Evolutionary conservation across 2,113 vertebrate genomes (phyloP), one percentile per base, ranked within the genome.

Genomic region (Aix galericulata): DNA sequence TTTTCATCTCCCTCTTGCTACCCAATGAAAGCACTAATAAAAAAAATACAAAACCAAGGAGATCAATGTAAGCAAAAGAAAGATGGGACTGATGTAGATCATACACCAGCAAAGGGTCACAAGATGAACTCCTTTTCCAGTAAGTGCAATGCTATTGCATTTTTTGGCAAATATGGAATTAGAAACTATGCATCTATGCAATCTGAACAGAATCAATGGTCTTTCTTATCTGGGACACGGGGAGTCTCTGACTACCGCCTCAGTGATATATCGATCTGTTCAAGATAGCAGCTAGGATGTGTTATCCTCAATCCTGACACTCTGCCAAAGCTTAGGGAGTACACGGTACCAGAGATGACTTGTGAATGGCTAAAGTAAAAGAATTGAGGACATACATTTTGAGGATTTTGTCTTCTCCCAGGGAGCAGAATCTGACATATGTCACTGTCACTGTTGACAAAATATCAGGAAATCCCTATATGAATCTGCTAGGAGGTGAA

Each of bases 1-100:
- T 94, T 93, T 95, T 94, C 84, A 94, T 66, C 53, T 91, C 29
- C 14, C 50, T 50, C 26, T 75, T 86, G 73, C 31, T 40, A 78
- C 32, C 17, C 2, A 5, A 36, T 55, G 44, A 86, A 94, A 96
- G 58, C 20, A 56, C 59, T 58, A 71, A 63, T 18, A 38, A 89
- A 52, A 72, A 91, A 74, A 90, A 71, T 14, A 89, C 17, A 82
- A 84, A 62, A 23, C 1, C 44, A 66, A 69, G 29, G 55, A 94
- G 89, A 94, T 76, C 81, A 72, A 82, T 62, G 59, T 58, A 55
- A 89, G 66, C 63, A 77, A 85, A 72, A 53, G 53, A n/a, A 87
- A 85, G 53, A 84, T 40, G 53, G 94, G 83, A 59, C 31, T 59
- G 60, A 81, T 60, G 68, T 64, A 89, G 86, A 60, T 66, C 81